Base-by-base conservation (phyloP, 2,888 invertebrate species). In the Drosophila diplacantha region DNA sequence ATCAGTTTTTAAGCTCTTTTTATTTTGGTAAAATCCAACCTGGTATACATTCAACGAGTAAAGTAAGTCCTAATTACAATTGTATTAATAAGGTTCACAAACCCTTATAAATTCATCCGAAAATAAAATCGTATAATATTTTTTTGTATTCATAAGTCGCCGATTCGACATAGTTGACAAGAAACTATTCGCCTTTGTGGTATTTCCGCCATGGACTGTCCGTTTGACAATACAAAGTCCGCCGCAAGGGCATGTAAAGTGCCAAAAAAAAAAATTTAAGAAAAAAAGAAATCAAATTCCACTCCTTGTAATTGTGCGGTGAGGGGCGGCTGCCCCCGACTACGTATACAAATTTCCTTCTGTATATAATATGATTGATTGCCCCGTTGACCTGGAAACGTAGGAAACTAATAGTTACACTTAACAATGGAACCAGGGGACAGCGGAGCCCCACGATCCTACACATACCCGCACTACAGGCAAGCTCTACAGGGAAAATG, bases 371-470 rank as follows among this genome's bases (percentile, higher is more conserved):
- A 84, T 84, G 84, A 84, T 84, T 86, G 84, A 84, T 84, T 85
- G 84, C 76, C 75, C 71, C 73, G 82, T 74, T 84, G 84, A 86
- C 86, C 84, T 84, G 77, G 62, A 85, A 86, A 85, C 72, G 76
- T 62, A 69, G 64, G 73, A 61, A 67, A 73, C 85, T 85, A 81
- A 81, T 85, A 85, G 80, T 83, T 83, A 84, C 80, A 83, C 84
- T 72, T 75, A 83, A 84, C 85, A 83, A 83, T 74, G 62, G 67
- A 65, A 67, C 44, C 69, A 66, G 57, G 57, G 61, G 62, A 69
- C 69, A 80, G 63, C 65, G 78, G 64, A 60, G 69, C 47, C 39
- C 26, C 43, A 39, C 35, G 49, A 32, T 38, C 44, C 31, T 9
- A 46, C 43, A 41, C 51, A 51, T 32, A 34, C 64, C 34, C 29